Percentiles rank a stretch among this genome's conserved stretches.
phyloP scores from a whole-genome alignment of 2,888 invertebrate species.

The Cartodere bifasciata region DNA sequence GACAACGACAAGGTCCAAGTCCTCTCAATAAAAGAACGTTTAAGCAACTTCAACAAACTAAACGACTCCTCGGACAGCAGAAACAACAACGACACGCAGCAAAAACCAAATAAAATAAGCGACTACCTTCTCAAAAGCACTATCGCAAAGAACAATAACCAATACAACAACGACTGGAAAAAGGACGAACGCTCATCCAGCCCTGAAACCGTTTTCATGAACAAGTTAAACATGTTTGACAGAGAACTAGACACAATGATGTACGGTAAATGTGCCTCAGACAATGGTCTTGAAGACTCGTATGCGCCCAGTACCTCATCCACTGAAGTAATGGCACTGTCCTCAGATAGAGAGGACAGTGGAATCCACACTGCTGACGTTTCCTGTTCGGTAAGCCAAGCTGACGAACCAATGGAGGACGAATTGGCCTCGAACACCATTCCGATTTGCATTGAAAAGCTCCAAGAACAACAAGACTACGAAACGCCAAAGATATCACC shows the following conservation, averaged over 20 bases:
- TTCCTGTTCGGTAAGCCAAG: slow-evolving; percentile 59
- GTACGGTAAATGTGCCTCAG: slow-evolving; percentile 25
- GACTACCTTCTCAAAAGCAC: slow-evolving; percentile 20
- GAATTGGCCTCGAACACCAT: slow-evolving; percentile 27
- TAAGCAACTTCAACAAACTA: slow-evolving; percentile 21
- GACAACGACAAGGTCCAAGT: slow-evolving; percentile 22
- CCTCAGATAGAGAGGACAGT: slow-evolving; percentile 60
- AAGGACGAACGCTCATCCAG: slow-evolving; percentile 35
- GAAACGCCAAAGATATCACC: slow-evolving; percentile 7
- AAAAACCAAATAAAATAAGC: slow-evolving; percentile 22
- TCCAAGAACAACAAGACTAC: slow-evolving; percentile 19
- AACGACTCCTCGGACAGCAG: slow-evolving; percentile 14
- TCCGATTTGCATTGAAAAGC: slow-evolving; percentile 26
- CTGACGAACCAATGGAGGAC: slow-evolving; percentile 56
- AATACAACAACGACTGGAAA: slow-evolving; percentile 13
- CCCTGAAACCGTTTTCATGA: slow-evolving; percentile 40
- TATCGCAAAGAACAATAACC: slow-evolving; percentile 13
- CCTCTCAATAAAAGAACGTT: slow-evolving; percentile 20
- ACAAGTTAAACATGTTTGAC: slow-evolving; percentile 30
- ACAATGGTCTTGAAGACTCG: slow-evolving; percentile 44
- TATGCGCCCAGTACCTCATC: slow-evolving; percentile 42
- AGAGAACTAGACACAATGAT: slow-evolving; percentile 34
- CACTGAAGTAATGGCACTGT: slow-evolving; percentile 46
- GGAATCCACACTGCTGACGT: slow-evolving; percentile 70
- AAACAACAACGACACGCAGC: slow-evolving; percentile 16